These are phyloP conservation scores for Sus scrofa DNA, from an alignment of 2,113 vertebrate genomes.

Conservation along the genomic window T2T-Sscrofa CM000814.6:112003501-112004000, in stretches of 20 bases:
- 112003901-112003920: neutral
- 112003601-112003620: neutral
- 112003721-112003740: accelerated
- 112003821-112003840: neutral
- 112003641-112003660: neutral
- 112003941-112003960: neutral
- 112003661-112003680: neutral
- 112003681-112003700: no score
- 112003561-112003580: constrained; percentile 12
- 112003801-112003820: neutral
- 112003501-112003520: neutral
- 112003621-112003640: neutral
- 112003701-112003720: no score
- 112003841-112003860: neutral
- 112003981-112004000: neutral
- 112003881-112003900: neutral
- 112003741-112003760: no score
- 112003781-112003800: neutral
- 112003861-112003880: neutral
- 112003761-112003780: neutral
- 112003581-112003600: constrained; percentile 44
- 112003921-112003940: neutral
- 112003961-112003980: neutral
- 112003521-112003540: neutral
- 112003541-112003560: neutral